Evolutionary conservation across 2,113 vertebrate species (phyloP).

Genomic region (Phrynocephalus versicolor): DNA sequence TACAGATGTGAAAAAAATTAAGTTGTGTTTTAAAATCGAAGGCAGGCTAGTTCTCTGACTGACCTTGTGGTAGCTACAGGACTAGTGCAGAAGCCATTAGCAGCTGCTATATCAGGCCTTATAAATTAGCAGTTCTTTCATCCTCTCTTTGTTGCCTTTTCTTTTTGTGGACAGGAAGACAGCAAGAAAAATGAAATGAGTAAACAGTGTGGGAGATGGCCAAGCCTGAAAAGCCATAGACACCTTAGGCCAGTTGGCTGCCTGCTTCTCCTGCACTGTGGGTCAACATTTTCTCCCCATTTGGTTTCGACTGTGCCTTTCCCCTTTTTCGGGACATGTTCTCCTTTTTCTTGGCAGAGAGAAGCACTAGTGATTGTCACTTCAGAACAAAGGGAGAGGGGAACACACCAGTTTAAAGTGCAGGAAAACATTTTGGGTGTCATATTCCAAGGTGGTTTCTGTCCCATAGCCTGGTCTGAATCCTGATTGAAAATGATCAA

Average conservation of each 20-base stretch:
- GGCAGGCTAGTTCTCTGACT: constrained; percentile 59
- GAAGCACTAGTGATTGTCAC: constrained; percentile 10
- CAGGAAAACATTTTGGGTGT: constrained; percentile 29
- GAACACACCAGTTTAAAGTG: constrained; percentile 32
- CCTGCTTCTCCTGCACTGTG: constrained; percentile 26
- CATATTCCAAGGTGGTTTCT: too few relatives aligned
- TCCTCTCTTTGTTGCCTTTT: neutral
- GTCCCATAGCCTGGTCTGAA: too few relatives aligned
- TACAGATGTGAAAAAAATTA: constrained; percentile 46
- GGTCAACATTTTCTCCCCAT: neutral
- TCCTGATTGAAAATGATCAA: too few relatives aligned
- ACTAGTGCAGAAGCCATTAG: constrained; percentile 69
- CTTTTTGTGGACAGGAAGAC: constrained; percentile 64
- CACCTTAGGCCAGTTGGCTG: constrained; percentile 48
- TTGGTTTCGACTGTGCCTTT: neutral
- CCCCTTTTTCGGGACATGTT: neutral
- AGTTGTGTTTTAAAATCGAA: constrained; percentile 70
- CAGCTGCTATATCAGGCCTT: constrained; percentile 68
- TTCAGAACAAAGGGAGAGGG: constrained; percentile 12
- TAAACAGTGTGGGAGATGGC: constrained; percentile 38
- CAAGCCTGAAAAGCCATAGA: constrained; percentile 14
- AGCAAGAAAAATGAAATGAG: constrained; percentile 49
- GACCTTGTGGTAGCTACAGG: constrained; percentile 69
- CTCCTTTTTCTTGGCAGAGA: neutral
- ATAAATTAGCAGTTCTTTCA: constrained; percentile 64